phyloP scores from a whole-genome alignment of 2,113 vertebrate genomes.

The Thunnus thynnus region DNA sequence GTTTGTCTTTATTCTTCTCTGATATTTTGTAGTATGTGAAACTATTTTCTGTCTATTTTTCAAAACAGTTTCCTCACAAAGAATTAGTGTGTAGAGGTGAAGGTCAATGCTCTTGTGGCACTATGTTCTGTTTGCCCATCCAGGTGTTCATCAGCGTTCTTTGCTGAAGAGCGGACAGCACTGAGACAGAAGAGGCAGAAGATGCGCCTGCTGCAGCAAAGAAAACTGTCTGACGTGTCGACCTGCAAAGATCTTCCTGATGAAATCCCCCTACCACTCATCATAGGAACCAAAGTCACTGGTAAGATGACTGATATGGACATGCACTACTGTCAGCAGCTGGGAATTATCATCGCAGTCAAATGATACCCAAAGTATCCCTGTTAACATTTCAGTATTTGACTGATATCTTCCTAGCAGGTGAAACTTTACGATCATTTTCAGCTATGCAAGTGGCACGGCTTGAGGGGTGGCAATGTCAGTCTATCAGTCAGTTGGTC shows the following conservation, averaged over 20 bases:
- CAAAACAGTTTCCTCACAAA: neutral
- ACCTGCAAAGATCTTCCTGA: conserved; percentile 99
- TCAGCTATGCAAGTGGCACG: too few species aligned
- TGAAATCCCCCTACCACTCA: conserved; percentile 95
- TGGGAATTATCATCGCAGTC: neutral
- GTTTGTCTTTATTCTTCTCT: neutral
- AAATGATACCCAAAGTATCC: neutral
- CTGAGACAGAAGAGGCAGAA: conserved; percentile 97
- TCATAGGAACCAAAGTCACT: conserved; percentile 99
- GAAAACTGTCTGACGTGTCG: conserved; percentile 95
- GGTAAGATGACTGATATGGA: conserved; percentile 80
- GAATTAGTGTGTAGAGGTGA: neutral
- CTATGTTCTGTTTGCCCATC: conserved; percentile 9
- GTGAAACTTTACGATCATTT: too few species aligned
- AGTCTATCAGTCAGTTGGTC: too few species aligned
- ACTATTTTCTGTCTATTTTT: neutral
- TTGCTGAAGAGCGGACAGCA: conserved; percentile 95
- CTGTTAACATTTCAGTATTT: neutral
- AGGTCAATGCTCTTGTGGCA: too few species aligned
- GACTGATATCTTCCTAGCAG: too few species aligned
- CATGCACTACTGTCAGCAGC: neutral
- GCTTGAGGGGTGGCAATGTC: too few species aligned
- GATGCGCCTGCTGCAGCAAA: conserved; percentile 95
- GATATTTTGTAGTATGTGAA: neutral
- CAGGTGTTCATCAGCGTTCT: conserved; percentile 99